Base-by-base conservation (phyloP, 2,888 invertebrate species). In the Uloborus plumipes region DNA sequence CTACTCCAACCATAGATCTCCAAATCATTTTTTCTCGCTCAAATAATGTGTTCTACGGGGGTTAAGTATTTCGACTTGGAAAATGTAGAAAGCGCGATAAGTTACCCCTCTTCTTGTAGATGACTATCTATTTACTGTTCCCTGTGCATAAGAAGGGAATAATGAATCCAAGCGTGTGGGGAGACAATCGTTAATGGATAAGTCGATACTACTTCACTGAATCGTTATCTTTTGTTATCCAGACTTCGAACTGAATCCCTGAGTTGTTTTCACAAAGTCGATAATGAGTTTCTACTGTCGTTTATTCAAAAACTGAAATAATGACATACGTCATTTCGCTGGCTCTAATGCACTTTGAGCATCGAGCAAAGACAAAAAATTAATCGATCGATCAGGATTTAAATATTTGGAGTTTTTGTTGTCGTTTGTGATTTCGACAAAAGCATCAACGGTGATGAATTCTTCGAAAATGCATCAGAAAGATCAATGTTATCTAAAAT, bases 231-330 rank as follows among this genome's bases (percentile, higher is more conserved):
- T 73, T 73, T 73, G 73, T 73, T 74, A 74, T 74, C 72, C 49
- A 53, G 72, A n/a, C 53, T 53, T 49, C 53, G 55, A 47, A 74
- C 20, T 66, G 65, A 58, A 65, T 66, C 58, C 58, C 16, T 31
- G 64, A 26, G 50, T 73, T 61, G 72, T 73, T 73, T 64, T 73
- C 64, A 53, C 39, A 53, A 9, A 55, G 58, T 58, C 49, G 47
- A 53, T 65, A 73, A 73, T 73, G 73, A 74, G 66, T 74, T 66
- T 73, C n/a, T 31, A 65, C 20, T 74, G 49, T 74, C 74, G 65
- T 74, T 74, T 55, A 65, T 65, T 74, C 65, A 65, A 53, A 64
- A 65, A 31, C n/a, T 16, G 55, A 74, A 65, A 65, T 58, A 51
- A 58, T 39, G 47, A 66, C 18, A 51, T 20, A 66, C 18, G 47